Conservation (phyloP, 2,888 invertebrate genomes). For the Coelinius sp. region DNA sequence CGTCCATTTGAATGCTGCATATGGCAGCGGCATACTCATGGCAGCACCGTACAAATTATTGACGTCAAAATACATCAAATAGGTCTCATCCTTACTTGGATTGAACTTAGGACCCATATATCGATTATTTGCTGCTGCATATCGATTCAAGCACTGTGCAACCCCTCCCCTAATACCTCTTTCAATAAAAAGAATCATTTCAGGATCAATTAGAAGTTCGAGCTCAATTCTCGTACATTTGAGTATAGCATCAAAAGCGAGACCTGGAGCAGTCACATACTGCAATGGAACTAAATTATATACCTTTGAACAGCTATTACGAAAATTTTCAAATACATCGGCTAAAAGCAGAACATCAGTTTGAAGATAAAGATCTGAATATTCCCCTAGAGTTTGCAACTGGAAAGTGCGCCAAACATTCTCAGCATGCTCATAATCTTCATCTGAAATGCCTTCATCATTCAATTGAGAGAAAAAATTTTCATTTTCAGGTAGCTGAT, state of each 20-base stretch:
- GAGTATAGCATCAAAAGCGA: constrained; percentile 43
- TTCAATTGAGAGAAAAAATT: constrained; percentile 50
- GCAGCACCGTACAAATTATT: constrained; percentile 39
- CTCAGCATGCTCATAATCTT: constrained; percentile 59
- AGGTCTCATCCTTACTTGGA: constrained; percentile 20
- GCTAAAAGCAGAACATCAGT: constrained; percentile 61
- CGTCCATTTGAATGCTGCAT: constrained; percentile 57
- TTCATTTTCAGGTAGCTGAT: constrained; percentile 42
- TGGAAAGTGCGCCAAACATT: constrained; percentile 59
- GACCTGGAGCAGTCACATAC: constrained; percentile 42
- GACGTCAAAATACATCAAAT: constrained; percentile 41
- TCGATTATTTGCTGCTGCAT: constrained; percentile 50
- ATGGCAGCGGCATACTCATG: constrained; percentile 50
- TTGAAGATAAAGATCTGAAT: constrained; percentile 62
- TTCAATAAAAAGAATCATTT: not conserved
- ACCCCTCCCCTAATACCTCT: constrained; percentile 46
- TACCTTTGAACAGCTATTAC: constrained; percentile 49
- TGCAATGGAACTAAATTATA: constrained; percentile 58
- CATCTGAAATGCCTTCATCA: constrained; percentile 43
- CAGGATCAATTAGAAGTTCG: not conserved
- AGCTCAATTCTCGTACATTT: constrained; percentile 37
- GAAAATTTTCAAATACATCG: constrained; percentile 65
- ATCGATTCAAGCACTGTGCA: constrained; percentile 48
- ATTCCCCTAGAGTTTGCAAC: constrained; percentile 58
- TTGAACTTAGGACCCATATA: constrained; percentile 42